Evolutionary conservation across 2,888 invertebrate species (phyloP), one percentile per base, ranked within the genome.

Genomic region (Amblyjoppa proteus): DNA sequence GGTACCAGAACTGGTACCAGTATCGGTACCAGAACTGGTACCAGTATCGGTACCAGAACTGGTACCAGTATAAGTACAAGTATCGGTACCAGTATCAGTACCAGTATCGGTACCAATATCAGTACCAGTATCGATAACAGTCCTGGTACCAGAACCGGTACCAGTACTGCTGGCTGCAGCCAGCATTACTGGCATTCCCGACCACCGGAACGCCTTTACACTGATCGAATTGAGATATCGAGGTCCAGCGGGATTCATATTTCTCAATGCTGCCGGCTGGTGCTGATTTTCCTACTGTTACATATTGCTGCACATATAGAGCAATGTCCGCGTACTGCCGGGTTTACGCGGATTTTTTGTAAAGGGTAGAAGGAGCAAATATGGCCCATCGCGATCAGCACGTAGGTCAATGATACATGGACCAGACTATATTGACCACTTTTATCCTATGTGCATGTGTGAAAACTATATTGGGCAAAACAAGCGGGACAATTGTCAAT

Each of bases 201-300:
- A 4, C 20, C 25, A 6, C 25, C 56, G 56, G 25, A 56, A 34
- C 64, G 66, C 70, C 76, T 77, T 61, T 38, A 75, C 70, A 25
- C 31, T 53, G 69, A 70, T 77, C 76, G 69, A 84, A 81, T 77
- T 73, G 80, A 75, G 25, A 53, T 66, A 68, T 80, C 80, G 41
- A 64, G 66, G 64, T 56, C 71, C 80, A 3, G 56, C 51, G 64
- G 69, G 41, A 58, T 73, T 84, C 68, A 73, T 75, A 77, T 84
- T 81, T 20, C 20, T 11, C 25, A 25, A 56, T 56, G 25, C 56
- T 56, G 25, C 9, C 25, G 56, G 20, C 20, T 20, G 56, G 25
- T 25, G 56, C 56, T 56, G 56, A 25, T 56, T 56, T 9, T 56
- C 20, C 56, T 56, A 56, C 25, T 56, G 56, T 56, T 20, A 41